Conservation (phyloP, 2,113 vertebrate species). For the Calyptomena viridis region DNA sequence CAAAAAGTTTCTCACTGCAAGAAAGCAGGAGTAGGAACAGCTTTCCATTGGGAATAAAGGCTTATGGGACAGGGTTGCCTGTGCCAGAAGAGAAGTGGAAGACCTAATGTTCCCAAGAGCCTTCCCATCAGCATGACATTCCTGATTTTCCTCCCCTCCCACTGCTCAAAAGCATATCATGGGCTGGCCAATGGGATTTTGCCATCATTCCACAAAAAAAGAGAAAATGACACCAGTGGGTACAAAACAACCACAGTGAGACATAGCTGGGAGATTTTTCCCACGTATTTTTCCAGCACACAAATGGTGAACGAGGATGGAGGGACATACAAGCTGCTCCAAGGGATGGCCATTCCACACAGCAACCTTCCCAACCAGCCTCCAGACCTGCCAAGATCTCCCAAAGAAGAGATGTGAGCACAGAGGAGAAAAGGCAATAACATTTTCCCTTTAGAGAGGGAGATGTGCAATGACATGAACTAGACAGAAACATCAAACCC, state of each 20-base stretch:
- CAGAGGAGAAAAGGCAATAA: background rate
- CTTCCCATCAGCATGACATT: constrained; percentile 17
- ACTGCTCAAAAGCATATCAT: background rate
- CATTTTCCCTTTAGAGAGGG: background rate
- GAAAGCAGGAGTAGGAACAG: background rate
- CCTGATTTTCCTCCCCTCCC: constrained; percentile 50
- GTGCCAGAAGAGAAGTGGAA: background rate
- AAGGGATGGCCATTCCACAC: background rate
- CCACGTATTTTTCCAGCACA: background rate
- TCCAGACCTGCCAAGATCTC: background rate
- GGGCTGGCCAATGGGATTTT: background rate
- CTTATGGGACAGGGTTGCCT: background rate
- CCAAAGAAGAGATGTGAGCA: background rate
- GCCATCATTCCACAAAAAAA: background rate
- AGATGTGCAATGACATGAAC: background rate
- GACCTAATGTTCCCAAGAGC: constrained; percentile 11
- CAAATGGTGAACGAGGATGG: background rate
- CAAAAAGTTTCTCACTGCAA: background rate
- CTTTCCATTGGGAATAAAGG: background rate
- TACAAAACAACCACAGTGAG: background rate
- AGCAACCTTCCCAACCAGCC: background rate
- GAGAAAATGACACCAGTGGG: background rate
- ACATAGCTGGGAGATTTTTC: background rate
- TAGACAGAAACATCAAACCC: background rate
- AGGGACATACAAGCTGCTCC: background rate